Conservation (phyloP, 2,797 vertebrate species). For the Gadopsis bispinosus region DNA sequence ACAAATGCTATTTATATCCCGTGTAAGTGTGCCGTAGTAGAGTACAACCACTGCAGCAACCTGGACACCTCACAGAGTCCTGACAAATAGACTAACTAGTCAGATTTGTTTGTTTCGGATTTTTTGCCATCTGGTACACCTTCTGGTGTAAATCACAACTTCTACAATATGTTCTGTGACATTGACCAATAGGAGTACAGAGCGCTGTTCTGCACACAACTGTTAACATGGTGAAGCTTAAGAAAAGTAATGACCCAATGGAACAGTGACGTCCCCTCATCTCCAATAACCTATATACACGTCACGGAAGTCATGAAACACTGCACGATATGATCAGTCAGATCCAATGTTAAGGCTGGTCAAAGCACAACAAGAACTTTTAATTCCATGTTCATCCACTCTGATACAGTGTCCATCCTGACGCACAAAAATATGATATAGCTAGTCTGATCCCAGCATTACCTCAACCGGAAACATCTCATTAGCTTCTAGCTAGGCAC, state of each 20-base stretch:
- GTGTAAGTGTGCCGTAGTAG: background rate
- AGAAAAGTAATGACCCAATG: background rate
- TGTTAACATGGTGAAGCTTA: background rate
- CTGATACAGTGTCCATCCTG: background rate
- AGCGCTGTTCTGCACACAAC: background rate
- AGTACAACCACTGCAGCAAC: background rate
- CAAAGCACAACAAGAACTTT: background rate
- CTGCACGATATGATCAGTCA: background rate
- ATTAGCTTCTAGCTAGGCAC: background rate
- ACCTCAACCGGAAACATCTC: conserved; percentile 6
- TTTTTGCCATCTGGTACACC: too few species aligned
- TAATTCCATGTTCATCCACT: background rate
- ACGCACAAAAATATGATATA: background rate
- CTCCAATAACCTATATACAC: background rate
- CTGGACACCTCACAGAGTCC: conserved; percentile 3
- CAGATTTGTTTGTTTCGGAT: background rate
- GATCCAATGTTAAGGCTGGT: background rate
- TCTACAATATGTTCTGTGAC: background rate
- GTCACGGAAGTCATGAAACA: background rate
- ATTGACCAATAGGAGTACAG: too few species aligned
- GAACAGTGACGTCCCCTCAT: background rate
- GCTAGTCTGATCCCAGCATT: conserved; percentile 3
- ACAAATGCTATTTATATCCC: background rate
- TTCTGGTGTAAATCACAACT: too few species aligned
- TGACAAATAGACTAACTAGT: background rate